Percentiles rank a stretch among this genome's conserved stretches.
These are phyloP conservation scores for Rhynchopsitta pachyrhyncha DNA, from an alignment of 2,113 vertebrate genomes.

Conservation along the genomic window DNA sequence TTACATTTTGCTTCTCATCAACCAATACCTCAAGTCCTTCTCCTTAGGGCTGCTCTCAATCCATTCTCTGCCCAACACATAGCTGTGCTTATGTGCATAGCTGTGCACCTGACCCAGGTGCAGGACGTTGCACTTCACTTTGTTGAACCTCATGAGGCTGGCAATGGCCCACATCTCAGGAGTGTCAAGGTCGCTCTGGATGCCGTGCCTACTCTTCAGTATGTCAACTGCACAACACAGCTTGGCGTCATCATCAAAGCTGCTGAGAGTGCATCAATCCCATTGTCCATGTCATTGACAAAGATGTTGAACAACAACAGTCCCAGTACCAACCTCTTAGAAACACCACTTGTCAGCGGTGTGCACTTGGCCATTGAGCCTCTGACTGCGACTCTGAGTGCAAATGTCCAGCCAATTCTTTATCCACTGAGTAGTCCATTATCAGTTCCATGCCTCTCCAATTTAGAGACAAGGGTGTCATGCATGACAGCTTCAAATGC, in stretches of 20 bases:
- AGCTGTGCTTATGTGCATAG: not conserved
- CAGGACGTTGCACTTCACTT: not conserved
- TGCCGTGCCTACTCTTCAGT: not conserved
- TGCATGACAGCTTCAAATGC: not conserved
- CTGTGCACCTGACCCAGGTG: not conserved
- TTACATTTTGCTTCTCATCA: not conserved
- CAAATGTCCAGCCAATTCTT: not conserved
- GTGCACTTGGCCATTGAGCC: not conserved
- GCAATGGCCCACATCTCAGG: not conserved
- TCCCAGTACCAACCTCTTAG: not conserved
- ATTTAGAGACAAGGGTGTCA: not conserved
- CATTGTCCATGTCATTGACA: not conserved
- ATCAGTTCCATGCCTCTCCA: not conserved
- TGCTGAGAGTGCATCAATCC: not conserved
- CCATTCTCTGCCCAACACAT: not conserved
- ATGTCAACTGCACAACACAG: not conserved
- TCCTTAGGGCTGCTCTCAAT: not conserved
- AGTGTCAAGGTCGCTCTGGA: not conserved
- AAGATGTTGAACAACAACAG: not conserved
- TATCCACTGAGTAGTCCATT: not conserved
- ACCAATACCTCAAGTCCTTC: not conserved
- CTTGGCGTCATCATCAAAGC: not conserved
- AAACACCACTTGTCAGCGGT: not conserved
- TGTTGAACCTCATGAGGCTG: not conserved
- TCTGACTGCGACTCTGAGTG: not conserved